Percentiles rank a stretch among this genome's conserved stretches.
Conservation (phyloP, 2,888 invertebrate genomes). For the Macrophya annulata region DNA sequence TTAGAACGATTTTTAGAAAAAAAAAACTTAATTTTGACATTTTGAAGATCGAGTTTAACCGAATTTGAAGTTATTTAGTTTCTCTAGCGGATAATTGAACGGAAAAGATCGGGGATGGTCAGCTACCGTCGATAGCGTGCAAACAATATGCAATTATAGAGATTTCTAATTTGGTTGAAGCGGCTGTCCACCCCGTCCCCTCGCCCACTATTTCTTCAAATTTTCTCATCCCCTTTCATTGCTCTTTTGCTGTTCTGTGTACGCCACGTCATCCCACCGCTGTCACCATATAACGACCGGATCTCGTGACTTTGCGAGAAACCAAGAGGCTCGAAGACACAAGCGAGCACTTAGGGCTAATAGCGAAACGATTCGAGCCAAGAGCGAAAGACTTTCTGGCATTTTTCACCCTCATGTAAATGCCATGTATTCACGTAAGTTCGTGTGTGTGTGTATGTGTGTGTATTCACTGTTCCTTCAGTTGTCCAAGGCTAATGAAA, state of each 20-base stretch:
- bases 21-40: not conserved
- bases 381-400: conserved; percentile 10
- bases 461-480: not conserved
- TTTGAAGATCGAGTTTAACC: not conserved
- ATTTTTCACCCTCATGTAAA: not conserved
- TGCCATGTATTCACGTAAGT: not conserved
- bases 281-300: conserved; percentile 72
- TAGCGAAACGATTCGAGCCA: conserved; percentile 13
- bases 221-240: not conserved
- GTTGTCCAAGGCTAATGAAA: not conserved
- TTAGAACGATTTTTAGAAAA: not conserved
- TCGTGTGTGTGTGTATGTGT: not conserved
- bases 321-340: conserved; percentile 31
- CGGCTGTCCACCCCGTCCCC: conserved; percentile 62
- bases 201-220: not conserved
- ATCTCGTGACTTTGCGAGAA: conserved; percentile 71
- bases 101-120: conserved; percentile 61
- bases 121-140: conserved; percentile 72
- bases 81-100: not conserved
- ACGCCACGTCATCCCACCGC: conserved; percentile 16
- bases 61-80: not conserved
- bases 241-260: not conserved
- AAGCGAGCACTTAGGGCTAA: conserved; percentile 27
- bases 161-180: conserved; percentile 75
- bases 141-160: conserved; percentile 74